Evolutionary conservation across 23 tunicate species (phyloP), one percentile per base, ranked within the genome.

Genomic region (Styela clava): DNA sequence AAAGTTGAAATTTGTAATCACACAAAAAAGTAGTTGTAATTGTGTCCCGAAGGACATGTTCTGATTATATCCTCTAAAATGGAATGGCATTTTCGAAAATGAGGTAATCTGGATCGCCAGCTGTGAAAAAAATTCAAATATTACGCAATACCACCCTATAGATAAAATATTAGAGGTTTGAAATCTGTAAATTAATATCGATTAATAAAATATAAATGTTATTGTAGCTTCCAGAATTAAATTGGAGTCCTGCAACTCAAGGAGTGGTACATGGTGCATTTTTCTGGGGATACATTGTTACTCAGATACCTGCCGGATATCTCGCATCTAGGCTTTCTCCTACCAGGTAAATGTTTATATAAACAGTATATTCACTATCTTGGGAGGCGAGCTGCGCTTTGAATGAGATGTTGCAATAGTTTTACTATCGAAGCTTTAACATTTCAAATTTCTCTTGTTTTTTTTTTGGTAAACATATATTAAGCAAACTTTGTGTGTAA

Each of bases 281-380:
- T 56, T 95, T 90, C 81, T 95, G 99, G 96, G 99, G 99, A 26
- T 95, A 95, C 78, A 95, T 95, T 44, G 65, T 95, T n/a, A 95
- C 99, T n/a, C 99, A 95, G 69, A 89, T 95, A 21, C 99, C 99
- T 1, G 95, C 97, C 0, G 99, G 99, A 36, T 95, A 89, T 71
- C 68, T 89, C 2, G 99, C 99, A 2, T 90, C 96, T 2, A 64
- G 95, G 3, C 64, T 89, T 2, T 89, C 85, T 30, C 86, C 99
- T 1, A 89, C 94, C 88, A 95, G 95, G 99, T 95, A 56, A 78
- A 16, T 16, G n/a, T 12, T 18, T 24, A 68, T 12, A 12, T 16
- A 68, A 68, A 20, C 9, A 12, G 24, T 12, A 24, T 24, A 24
- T 24, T 16, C 27, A 24, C 73, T 31, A 24, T 16, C n/a, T 68